These are phyloP conservation scores for Gymnodraco acuticeps DNA, from an alignment of 2,797 vertebrate species.

Conservation along the genomic window DNA sequence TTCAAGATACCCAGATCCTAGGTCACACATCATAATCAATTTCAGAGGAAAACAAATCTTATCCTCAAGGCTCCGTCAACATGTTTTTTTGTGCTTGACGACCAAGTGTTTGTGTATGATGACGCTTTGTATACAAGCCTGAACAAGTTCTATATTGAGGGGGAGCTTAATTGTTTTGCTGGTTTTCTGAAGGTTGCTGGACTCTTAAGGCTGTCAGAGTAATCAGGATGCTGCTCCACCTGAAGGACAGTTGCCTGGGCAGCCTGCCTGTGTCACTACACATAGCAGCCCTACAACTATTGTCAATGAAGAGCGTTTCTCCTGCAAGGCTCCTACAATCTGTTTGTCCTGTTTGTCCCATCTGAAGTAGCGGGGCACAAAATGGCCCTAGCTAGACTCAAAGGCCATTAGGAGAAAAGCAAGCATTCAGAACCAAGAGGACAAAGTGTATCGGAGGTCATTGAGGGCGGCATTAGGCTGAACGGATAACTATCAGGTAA, in stretches of 20 bases:
- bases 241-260: conserved; percentile 52
- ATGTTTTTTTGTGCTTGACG: background rate
- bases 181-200: conserved; percentile 19
- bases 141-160: background rate
- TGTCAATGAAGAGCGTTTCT: conserved; percentile 39
- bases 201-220: conserved; percentile 13
- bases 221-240: conserved; percentile 20
- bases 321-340: background rate
- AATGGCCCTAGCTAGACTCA: conserved; percentile 24
- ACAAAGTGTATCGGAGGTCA: conserved; percentile 36
- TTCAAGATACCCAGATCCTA: conserved; percentile 6
- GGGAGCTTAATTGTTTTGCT: background rate
- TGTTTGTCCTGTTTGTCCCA: background rate
- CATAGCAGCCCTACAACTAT: conserved; percentile 20
- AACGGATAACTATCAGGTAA: conserved; percentile 17
- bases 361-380: conserved; percentile 8
- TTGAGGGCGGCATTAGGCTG: conserved; percentile 8
- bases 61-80: background rate
- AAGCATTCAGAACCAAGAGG: conserved; percentile 29
- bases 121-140: background rate
- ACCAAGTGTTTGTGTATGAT: background rate
- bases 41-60: conserved; percentile 9
- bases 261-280: conserved; percentile 36
- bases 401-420: conserved; percentile 57
- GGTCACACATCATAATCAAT: conserved; percentile 21